Conservation (phyloP, 2,113 vertebrate genomes). For the Pavo muticus region DNA sequence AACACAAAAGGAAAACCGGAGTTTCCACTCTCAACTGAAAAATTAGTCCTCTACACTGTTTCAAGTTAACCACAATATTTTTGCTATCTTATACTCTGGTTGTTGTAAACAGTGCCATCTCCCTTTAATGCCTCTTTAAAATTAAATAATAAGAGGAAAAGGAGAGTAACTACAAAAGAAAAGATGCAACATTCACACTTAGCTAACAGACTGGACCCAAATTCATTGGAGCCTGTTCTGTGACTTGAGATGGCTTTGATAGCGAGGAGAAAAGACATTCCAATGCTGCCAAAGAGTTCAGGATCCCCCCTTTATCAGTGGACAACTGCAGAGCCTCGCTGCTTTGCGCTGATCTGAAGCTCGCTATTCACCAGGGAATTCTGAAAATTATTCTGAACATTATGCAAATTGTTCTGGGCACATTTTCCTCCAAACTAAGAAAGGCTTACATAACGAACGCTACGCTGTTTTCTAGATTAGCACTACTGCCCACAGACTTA, state of each 20-base stretch:
- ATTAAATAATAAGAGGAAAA: neutral
- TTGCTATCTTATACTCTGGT: neutral
- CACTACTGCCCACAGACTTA: constrained; percentile 60
- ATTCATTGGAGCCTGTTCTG: neutral
- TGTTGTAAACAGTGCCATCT: neutral
- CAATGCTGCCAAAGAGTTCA: neutral
- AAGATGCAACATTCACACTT: neutral
- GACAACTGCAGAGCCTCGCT: neutral
- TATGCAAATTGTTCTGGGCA: constrained; percentile 67
- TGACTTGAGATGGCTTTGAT: constrained; percentile 18
- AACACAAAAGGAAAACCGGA: neutral
- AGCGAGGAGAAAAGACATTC: neutral
- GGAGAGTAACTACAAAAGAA: neutral
- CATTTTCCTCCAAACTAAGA: constrained; percentile 58
- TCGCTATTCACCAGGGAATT: neutral
- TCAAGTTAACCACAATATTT: neutral
- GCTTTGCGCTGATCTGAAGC: constrained; percentile 29
- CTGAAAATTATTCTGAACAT: constrained; percentile 54
- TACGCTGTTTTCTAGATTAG: constrained; percentile 56
- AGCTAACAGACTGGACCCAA: neutral
- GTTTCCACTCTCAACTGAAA: neutral
- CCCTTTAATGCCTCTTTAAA: neutral
- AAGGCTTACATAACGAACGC: constrained; percentile 52
- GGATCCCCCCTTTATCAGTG: neutral
- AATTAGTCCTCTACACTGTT: neutral